Percentiles rank a stretch among this genome's conserved stretches.
Evolutionary conservation across 2,888 invertebrate species (phyloP).

Genomic region (Agrochola lota): DNA sequence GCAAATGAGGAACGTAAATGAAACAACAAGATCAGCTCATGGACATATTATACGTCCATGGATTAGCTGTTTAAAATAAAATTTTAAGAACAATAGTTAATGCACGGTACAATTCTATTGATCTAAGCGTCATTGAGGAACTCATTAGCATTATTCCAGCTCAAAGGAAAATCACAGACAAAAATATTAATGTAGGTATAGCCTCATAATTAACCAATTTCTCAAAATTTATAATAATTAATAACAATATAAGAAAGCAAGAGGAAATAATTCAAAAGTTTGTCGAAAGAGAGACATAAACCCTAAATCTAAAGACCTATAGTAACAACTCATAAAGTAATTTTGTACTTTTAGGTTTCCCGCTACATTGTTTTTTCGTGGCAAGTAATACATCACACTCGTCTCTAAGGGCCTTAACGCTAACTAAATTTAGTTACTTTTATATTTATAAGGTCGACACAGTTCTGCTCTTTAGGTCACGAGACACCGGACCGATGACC

Average conservation of each 20-base stretch:
- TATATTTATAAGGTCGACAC: constrained; percentile 83
- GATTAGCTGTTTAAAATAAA: neutral
- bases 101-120: neutral
- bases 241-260: constrained; percentile 51
- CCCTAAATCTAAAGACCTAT: constrained; percentile 54
- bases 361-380: constrained; percentile 60
- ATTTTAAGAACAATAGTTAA: neutral
- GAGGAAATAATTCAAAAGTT: constrained; percentile 40
- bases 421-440: constrained; percentile 73
- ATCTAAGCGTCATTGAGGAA: constrained; percentile 9
- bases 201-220: constrained; percentile 70
- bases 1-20: neutral
- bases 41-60: neutral
- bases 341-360: constrained; percentile 83
- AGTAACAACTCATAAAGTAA: constrained; percentile 67
- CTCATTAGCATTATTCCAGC: constrained; percentile 62
- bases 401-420: constrained; percentile 67
- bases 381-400: constrained; percentile 70
- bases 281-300: constrained; percentile 29
- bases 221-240: constrained; percentile 50
- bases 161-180: constrained; percentile 73
- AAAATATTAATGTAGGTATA: constrained; percentile 63
- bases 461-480: constrained; percentile 85
- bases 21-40: neutral
- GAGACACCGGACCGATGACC: constrained; percentile 81